Conservation (phyloP, 1,140 invertebrate species). For the Lordiphosa collinella region DNA sequence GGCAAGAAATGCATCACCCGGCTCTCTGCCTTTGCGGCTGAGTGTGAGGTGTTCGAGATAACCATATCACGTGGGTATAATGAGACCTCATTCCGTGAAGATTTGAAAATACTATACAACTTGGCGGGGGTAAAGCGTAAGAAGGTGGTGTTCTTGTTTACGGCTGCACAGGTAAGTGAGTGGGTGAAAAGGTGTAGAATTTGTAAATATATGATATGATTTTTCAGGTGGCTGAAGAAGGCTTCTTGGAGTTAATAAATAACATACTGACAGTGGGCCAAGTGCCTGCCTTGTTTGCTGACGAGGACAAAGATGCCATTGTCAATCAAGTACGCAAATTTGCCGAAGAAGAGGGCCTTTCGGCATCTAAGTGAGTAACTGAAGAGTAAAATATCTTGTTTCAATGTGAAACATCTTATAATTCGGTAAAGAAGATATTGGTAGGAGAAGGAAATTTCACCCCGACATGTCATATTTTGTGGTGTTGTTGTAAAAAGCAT, state of each 20-base stretch:
- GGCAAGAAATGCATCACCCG: conserved; percentile 89
- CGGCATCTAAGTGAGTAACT: conserved; percentile 84
- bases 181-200: conserved; percentile 82
- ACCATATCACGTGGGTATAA: conserved; percentile 89
- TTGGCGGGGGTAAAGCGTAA: conserved; percentile 87
- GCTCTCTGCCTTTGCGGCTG: conserved; percentile 87
- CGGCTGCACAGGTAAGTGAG: conserved; percentile 85
- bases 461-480: too few species aligned
- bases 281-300: conserved; percentile 90
- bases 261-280: conserved; percentile 93
- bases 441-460: too few species aligned
- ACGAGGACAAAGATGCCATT: conserved; percentile 92
- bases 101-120: conserved; percentile 90
- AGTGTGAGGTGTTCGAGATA: conserved; percentile 91
- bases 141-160: conserved; percentile 90
- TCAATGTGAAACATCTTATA: too few species aligned
- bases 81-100: conserved; percentile 90
- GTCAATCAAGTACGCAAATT: conserved; percentile 84
- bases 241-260: conserved; percentile 93
- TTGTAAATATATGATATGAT: not conserved
- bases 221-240: conserved; percentile 84
- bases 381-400: not conserved
- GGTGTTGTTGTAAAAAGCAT: too few species aligned
- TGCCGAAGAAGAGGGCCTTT: conserved; percentile 85
- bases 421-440: too few species aligned